phyloP scores from a whole-genome alignment of 2,797 vertebrate species.

The Channa striata region DNA sequence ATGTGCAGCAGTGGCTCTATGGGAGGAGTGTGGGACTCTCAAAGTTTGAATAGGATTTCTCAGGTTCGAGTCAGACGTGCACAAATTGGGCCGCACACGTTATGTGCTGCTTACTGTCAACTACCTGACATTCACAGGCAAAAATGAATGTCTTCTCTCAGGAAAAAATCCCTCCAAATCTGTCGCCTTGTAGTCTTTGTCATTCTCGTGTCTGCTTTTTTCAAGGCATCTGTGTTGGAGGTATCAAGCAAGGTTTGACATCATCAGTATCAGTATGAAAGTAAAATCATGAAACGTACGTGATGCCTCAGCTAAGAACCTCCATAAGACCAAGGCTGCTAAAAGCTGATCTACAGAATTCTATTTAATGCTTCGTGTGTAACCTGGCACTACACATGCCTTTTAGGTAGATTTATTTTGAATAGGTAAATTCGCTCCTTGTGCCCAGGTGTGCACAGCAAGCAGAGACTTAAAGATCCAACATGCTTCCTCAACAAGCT shows the following conservation, averaged over 20 bases:
- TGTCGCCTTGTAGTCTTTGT: conserved; percentile 2
- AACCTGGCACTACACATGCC: no score
- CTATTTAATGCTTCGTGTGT: no score
- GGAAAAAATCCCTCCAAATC: neutral
- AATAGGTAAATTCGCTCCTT: no score
- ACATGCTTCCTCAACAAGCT: no score
- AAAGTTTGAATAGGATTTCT: conserved; percentile 3
- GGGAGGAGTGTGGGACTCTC: neutral
- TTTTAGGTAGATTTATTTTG: no score
- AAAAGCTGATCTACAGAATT: no score
- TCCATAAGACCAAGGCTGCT: no score
- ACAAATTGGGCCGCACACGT: neutral
- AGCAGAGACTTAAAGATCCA: no score
- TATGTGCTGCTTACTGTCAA: neutral
- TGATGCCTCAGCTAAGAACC: no score
- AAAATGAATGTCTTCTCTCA: conserved; percentile 1
- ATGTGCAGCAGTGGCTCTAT: neutral
- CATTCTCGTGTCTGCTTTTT: conserved; percentile 6
- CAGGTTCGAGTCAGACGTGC: neutral
- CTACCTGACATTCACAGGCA: conserved; percentile 2
- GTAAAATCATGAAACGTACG: no score
- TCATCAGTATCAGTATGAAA: neutral
- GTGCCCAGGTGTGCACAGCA: no score
- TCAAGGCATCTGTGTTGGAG: neutral
- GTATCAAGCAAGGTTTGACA: conserved; percentile 4